These are phyloP conservation scores for Hirtodrosophila duncani DNA, from an alignment of 2,888 invertebrate species.

Conservation along the genomic window DNA sequence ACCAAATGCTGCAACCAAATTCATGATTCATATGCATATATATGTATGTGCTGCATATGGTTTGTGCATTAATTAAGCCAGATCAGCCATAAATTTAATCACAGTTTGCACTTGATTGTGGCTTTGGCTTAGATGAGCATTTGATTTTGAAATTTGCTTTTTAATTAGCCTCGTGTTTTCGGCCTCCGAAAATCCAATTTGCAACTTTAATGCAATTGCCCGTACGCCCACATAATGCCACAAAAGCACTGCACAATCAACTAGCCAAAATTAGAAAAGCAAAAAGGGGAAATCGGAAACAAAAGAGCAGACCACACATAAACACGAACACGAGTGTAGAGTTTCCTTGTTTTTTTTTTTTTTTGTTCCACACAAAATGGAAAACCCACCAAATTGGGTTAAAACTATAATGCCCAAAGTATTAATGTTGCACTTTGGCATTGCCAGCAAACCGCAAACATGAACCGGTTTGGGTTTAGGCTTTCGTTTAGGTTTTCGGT, in stretches of 20 bases:
- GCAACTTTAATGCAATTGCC: slow-evolving; percentile 32
- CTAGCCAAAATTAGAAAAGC: slow-evolving; percentile 12
- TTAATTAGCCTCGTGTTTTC: slow-evolving; percentile 16
- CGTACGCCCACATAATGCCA: slow-evolving; percentile 25
- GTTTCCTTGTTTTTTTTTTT: slow-evolving; percentile 2
- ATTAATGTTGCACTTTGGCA: slow-evolving; percentile 49
- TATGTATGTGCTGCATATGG: too few species aligned
- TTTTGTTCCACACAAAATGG: slow-evolving; percentile 16
- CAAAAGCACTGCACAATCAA: slow-evolving; percentile 16
- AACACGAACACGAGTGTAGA: neutral
- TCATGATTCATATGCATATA: too few species aligned
- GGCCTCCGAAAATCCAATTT: slow-evolving; percentile 40
- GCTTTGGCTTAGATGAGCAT: neutral
- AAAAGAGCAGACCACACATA: neutral
- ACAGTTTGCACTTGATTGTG: slow-evolving; percentile 22
- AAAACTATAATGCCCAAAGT: slow-evolving; percentile 55
- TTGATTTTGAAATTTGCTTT: slow-evolving; percentile 40
- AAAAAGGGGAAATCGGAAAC: neutral
- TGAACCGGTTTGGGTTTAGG: too few species aligned
- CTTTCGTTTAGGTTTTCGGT: too few species aligned
- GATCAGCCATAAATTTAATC: slow-evolving; percentile 36
- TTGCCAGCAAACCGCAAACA: slow-evolving; percentile 27
- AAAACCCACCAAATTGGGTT: slow-evolving; percentile 56
- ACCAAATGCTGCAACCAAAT: neutral
- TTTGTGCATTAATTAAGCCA: slow-evolving; percentile 31